Percentiles rank a stretch among this genome's conserved stretches.
Evolutionary conservation across 2,888 invertebrate genomes (phyloP).

Genomic region (Craniophora ligustri): DNA sequence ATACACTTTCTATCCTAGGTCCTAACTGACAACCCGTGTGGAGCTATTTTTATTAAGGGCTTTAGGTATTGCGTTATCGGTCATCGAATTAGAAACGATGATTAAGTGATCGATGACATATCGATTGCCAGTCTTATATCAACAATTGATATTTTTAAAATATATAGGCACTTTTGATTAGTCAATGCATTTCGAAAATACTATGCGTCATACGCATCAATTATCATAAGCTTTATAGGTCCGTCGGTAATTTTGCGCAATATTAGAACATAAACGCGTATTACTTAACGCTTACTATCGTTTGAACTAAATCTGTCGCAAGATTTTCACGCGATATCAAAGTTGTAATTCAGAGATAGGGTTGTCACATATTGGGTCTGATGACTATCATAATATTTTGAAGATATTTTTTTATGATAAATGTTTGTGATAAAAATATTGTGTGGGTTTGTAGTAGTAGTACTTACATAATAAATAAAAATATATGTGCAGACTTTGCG

Average conservation of each 20-base stretch:
- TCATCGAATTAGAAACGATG: too few species aligned
- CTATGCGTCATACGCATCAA: conserved; percentile 38
- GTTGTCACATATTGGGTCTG: conserved; percentile 12
- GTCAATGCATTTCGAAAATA: conserved; percentile 31
- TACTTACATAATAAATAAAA: too few species aligned
- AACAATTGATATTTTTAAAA: conserved; percentile 9
- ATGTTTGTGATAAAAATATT: background rate
- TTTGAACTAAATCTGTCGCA: conserved; percentile 64
- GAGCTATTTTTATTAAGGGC: too few species aligned
- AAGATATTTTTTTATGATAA: too few species aligned
- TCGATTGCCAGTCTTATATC: too few species aligned
- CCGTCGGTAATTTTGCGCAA: conserved; percentile 55
- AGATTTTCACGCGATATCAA: conserved; percentile 54
- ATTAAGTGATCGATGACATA: too few species aligned
- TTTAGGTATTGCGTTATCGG: too few species aligned
- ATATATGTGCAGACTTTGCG: too few species aligned
- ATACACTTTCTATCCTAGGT: too few species aligned
- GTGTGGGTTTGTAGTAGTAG: background rate
- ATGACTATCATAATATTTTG: background rate
- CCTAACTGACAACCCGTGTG: too few species aligned
- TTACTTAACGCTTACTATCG: conserved; percentile 47
- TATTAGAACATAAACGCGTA: conserved; percentile 32
- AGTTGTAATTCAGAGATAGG: conserved; percentile 44
- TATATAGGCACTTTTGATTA: conserved; percentile 32
- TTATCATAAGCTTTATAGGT: conserved; percentile 39